A percentile compares a stretch with the other conserved stretches of the same genome.
phyloP scores from a whole-genome alignment of 2,888 invertebrate species.

The Oasisia sp. region DNA sequence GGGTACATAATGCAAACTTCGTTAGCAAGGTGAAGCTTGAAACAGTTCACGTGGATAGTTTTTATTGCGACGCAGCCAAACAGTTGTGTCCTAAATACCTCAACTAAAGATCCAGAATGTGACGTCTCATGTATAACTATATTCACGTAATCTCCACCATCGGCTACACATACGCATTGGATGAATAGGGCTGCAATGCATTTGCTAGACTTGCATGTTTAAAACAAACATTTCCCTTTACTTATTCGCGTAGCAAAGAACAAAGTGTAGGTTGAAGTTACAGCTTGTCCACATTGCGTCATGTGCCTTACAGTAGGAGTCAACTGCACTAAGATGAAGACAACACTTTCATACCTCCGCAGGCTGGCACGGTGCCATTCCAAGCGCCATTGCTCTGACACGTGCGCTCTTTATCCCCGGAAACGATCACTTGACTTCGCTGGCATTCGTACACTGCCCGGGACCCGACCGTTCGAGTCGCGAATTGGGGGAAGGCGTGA shows the following conservation, averaged over 20 bases:
- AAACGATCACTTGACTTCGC: neutral
- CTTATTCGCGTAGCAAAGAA: neutral
- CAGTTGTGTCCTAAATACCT: no score
- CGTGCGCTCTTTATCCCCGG: neutral
- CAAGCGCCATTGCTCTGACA: neutral
- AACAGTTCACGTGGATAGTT: no score
- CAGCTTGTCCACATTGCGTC: neutral
- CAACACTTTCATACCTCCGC: neutral
- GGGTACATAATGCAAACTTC: no score
- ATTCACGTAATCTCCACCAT: no score
- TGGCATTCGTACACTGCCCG: neutral
- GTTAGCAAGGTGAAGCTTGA: no score
- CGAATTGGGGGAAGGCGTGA: neutral
- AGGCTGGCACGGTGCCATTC: neutral
- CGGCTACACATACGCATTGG: no score
- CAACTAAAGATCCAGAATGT: no score
- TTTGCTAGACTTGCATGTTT: no score
- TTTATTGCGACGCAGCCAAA: no score
- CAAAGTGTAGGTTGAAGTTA: neutral
- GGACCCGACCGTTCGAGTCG: neutral
- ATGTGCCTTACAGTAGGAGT: neutral
- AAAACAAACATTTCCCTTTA: no score
- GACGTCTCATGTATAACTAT: no score
- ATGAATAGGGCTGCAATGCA: no score
- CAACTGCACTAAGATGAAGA: neutral